A percentile compares a stretch with the other conserved stretches of the same genome.
Conservation (phyloP, 2,113 vertebrate genomes). For the Panurus biarmicus region DNA sequence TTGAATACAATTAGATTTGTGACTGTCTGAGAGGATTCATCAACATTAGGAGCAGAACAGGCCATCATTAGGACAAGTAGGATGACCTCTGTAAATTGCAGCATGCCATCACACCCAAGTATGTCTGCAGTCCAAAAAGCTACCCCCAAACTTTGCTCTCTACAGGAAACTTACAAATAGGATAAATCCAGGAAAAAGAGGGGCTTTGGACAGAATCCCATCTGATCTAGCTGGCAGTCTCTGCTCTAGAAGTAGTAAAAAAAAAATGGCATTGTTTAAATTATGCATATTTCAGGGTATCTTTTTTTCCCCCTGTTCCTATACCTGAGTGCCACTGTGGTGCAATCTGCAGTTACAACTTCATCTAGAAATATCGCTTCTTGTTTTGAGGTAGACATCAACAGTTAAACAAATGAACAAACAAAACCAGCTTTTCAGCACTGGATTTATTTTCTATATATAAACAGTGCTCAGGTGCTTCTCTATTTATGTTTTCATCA, state of each 20-base stretch:
- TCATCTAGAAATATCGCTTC: background rate
- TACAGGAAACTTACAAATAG: background rate
- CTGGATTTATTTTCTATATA: background rate
- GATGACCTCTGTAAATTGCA: background rate
- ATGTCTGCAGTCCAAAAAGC: background rate
- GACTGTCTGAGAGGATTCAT: background rate
- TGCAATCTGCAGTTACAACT: background rate
- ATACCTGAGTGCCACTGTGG: background rate
- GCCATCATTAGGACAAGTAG: background rate
- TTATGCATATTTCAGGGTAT: background rate
- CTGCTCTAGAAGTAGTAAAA: background rate
- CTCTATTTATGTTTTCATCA: background rate
- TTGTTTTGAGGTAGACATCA: background rate
- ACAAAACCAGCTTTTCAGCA: background rate
- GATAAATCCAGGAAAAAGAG: background rate
- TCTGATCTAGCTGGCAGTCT: background rate
- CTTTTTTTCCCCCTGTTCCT: background rate
- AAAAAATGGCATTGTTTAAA: background rate
- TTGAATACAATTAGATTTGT: background rate
- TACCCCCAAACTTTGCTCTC: background rate
- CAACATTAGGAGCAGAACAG: accelerated
- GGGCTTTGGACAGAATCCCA: background rate
- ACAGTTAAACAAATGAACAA: background rate
- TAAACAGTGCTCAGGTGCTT: background rate
- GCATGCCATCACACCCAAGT: background rate